Evolutionary conservation across 2,113 vertebrate species (phyloP).

Genomic region (Chloebia gouldiae): DNA sequence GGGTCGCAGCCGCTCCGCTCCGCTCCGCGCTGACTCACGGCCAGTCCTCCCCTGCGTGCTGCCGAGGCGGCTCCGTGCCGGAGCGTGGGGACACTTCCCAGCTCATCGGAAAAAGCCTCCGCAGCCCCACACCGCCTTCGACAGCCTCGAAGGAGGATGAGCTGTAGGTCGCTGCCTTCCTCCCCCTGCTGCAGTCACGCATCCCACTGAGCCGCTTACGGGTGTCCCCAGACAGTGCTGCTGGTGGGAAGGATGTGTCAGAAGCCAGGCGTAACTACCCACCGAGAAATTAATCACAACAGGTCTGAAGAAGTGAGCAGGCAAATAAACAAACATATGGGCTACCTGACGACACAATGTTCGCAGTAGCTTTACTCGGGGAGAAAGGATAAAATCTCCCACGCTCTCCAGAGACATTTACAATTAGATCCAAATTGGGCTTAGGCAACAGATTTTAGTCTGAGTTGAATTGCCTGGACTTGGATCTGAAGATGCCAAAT

Average conservation of each 20-base stretch:
- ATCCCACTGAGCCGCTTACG: neutral
- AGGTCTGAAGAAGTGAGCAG: neutral
- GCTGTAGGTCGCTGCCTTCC: neutral
- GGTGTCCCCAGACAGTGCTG: neutral
- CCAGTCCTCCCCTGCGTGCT: neutral
- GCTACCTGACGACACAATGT: neutral
- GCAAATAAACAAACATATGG: constrained; percentile 1
- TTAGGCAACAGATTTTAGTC: constrained; percentile 4
- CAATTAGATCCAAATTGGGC: neutral
- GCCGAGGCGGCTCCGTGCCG: neutral
- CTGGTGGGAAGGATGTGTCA: neutral
- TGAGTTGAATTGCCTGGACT: neutral
- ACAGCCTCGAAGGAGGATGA: neutral
- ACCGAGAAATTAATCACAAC: neutral
- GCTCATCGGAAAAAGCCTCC: neutral
- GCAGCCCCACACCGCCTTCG: neutral
- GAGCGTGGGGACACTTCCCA: neutral
- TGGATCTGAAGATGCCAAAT: constrained; percentile 13
- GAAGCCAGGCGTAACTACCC: neutral
- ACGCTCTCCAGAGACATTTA: neutral
- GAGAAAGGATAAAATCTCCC: constrained; percentile 12
- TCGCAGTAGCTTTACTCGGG: neutral
- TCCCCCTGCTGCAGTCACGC: neutral
- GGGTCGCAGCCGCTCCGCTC: neutral
- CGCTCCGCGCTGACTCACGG: neutral